Evolutionary conservation across 2,888 invertebrate genomes (phyloP), one percentile per base, ranked within the genome.

Genomic region (Brachyptera risi): DNA sequence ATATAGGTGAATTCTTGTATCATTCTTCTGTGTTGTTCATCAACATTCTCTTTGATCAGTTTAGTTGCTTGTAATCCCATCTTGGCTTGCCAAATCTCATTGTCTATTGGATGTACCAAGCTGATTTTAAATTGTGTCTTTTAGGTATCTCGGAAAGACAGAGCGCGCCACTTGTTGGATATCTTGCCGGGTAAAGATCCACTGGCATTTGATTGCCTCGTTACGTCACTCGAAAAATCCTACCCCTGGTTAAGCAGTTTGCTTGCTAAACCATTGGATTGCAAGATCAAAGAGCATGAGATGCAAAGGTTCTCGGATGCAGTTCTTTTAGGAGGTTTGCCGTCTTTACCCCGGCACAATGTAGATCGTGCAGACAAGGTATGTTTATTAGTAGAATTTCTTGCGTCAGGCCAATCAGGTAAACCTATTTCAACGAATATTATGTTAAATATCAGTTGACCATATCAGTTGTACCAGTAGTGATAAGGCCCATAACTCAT

Each of bases 201-300:
- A 60, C 68, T 68, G n/a, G 76, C 82, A 0, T 84, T 78, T 71
- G 76, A 80, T 58, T 73, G 72, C 7, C 84, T 85, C 70, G 79
- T 81, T 57, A 78, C 80, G 67, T 76, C 80, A 57, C 71, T 85
- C 17, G 72, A 74, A 7, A 79, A 79, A 63, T 79, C 83, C 68
- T 83, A 84, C 70, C 68, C 71, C 40, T 85, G 84, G 84, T 70
- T 85, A 56, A 80, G 79, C 69, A 74, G 78, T 56, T 76, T 77
- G 27, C 74, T 84, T 50, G 75, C 75, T 4, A 66, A 60, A 51
- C 26, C 38, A 19, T 26, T 27, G 7, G 27, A 23, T n/a, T 38
- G 27, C 26, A 26, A 35, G 9, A 17, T 49, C 3, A n/a, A 72
- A 4, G 65, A 68, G 37, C 72, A 74, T 65, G 67, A 76, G 44